A percentile compares a stretch with the other conserved stretches of the same genome.
Evolutionary conservation across 2,113 vertebrate genomes (phyloP).

Genomic region (Eptesicus fuscus): DNA sequence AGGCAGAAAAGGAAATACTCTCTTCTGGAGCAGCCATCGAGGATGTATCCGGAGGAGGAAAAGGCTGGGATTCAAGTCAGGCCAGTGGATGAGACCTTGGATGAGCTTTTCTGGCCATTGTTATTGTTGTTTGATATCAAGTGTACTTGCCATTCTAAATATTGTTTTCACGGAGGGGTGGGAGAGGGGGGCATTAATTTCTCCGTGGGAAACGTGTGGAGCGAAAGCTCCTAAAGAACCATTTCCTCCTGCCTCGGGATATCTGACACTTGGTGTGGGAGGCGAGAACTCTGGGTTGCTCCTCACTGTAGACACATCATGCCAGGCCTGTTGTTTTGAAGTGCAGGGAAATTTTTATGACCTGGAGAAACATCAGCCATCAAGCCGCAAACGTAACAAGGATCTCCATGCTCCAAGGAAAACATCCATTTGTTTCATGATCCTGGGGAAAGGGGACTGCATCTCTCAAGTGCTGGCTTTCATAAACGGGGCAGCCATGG

Average conservation of each 20-base stretch:
- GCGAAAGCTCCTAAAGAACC: background rate
- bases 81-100: background rate
- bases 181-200: background rate
- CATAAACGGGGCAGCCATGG: background rate
- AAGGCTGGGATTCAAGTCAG: background rate
- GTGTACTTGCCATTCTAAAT: conserved; percentile 50
- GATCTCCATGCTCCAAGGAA: background rate
- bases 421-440: background rate
- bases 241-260: background rate
- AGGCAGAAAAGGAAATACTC: conserved; percentile 24
- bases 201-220: background rate
- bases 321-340: background rate
- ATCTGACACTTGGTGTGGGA: background rate
- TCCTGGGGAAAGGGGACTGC: background rate
- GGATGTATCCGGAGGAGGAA: conserved; percentile 2
- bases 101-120: conserved; percentile 34
- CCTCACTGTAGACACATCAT: background rate
- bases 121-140: conserved; percentile 1
- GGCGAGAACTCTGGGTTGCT: background rate
- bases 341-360: background rate
- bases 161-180: background rate
- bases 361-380: background rate
- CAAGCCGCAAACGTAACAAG: background rate
- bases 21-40: background rate
- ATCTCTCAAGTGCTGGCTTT: background rate